phyloP scores from a whole-genome alignment of 2,797 vertebrate genomes.

The Schizopygopsis malacanthus region DNA sequence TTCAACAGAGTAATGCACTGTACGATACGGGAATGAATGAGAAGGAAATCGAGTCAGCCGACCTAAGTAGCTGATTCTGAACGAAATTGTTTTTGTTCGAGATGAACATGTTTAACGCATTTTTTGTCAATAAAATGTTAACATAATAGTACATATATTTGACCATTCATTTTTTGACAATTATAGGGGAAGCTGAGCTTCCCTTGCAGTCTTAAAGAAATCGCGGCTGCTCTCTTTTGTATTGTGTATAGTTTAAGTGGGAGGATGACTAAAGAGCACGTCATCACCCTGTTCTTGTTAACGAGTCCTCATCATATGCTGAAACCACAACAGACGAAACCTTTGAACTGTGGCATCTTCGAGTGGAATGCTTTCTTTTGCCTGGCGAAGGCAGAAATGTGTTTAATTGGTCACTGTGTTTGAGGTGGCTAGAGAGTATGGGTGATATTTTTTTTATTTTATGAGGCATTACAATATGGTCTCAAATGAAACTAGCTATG shows the following conservation, averaged over 20 bases:
- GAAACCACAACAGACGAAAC: slow-evolving; percentile 70
- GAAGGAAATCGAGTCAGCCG: no score
- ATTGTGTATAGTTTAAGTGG: slow-evolving; percentile 47
- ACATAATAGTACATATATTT: no score
- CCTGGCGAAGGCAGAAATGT: slow-evolving; percentile 52
- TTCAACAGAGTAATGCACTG: no score
- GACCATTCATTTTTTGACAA: no score
- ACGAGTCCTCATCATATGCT: slow-evolving; percentile 64
- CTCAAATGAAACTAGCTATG: slow-evolving; percentile 4
- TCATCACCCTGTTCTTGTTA: slow-evolving; percentile 59
- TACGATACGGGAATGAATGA: no score
- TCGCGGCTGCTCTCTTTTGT: slow-evolving; percentile 12
- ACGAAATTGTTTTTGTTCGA: no score
- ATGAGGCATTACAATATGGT: slow-evolving; percentile 25
- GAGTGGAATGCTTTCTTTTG: slow-evolving; percentile 50
- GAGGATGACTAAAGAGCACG: slow-evolving; percentile 47
- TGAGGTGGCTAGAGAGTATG: slow-evolving; percentile 63
- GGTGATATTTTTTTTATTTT: slow-evolving; percentile 45
- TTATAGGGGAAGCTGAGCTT: no score
- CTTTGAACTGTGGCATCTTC: slow-evolving; percentile 61
- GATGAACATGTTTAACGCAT: no score
- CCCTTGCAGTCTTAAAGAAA: no score
- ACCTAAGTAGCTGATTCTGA: no score
- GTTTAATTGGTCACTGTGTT: slow-evolving; percentile 65
- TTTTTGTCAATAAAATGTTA: no score